Evolutionary conservation across 2,113 vertebrate species (phyloP).

Genomic region (Bubo bubo): DNA sequence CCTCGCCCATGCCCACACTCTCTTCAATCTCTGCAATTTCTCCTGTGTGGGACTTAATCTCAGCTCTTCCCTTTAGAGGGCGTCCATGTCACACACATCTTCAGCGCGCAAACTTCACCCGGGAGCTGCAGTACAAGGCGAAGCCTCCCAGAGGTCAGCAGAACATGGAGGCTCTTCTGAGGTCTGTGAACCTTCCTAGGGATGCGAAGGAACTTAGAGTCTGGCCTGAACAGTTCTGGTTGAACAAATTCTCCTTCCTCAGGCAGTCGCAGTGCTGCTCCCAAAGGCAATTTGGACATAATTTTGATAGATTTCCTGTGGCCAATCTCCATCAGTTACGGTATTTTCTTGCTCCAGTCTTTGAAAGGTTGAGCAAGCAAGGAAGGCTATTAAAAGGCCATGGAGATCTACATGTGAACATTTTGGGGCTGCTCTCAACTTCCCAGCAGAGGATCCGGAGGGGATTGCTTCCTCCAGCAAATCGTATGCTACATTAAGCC

Average conservation of each 20-base stretch:
- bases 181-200: neutral
- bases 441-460: neutral
- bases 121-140: neutral
- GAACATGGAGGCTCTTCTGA: neutral
- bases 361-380: neutral
- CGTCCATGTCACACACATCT: neutral
- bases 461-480: neutral
- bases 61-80: constrained; percentile 56
- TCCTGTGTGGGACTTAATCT: neutral
- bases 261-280: neutral
- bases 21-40: neutral
- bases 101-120: accelerated
- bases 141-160: neutral
- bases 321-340: neutral
- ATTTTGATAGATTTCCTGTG: neutral
- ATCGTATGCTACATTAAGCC: neutral
- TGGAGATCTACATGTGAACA: accelerated
- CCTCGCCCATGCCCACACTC: neutral
- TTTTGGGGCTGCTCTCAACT: neutral
- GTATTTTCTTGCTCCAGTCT: neutral
- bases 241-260: neutral
- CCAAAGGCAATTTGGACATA: neutral
- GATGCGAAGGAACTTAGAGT: neutral
- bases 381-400: neutral
- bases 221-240: neutral